A percentile compares a stretch with the other conserved stretches of the same genome.
These are phyloP conservation scores for Panopea generosa DNA, from an alignment of 2,888 invertebrate species.

Conservation along the genomic window DNA sequence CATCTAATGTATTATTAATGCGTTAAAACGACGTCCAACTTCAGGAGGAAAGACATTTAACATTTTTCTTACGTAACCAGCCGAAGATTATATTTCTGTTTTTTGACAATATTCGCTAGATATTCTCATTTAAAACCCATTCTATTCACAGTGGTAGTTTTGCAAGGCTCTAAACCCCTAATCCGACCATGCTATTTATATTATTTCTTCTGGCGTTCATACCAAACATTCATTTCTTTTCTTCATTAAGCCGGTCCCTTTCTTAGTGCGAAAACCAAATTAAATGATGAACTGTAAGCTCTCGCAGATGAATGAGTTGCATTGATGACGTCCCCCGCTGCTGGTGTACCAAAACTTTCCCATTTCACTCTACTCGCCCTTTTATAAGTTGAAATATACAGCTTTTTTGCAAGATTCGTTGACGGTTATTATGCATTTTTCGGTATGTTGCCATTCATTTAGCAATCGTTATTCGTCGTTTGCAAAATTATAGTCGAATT, in stretches of 20 bases:
- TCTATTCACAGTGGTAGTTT: too few species aligned
- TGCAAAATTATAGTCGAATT: background rate
- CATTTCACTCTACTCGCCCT: constrained; percentile 19
- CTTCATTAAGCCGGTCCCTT: constrained; percentile 28
- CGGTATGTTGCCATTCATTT: constrained; percentile 6
- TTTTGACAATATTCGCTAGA: too few species aligned
- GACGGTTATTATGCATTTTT: background rate
- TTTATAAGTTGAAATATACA: constrained; percentile 8
- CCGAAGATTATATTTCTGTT: too few species aligned
- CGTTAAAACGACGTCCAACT: too few species aligned
- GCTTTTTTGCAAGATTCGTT: constrained; percentile 5
- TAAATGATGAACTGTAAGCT: constrained; percentile 41
- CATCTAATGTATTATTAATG: too few species aligned
- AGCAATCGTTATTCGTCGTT: constrained; percentile 26
- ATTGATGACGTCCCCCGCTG: constrained; percentile 36
- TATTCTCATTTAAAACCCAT: too few species aligned
- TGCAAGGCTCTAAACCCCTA: background rate
- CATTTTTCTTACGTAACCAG: too few species aligned
- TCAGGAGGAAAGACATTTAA: too few species aligned
- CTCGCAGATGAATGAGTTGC: constrained; percentile 25
- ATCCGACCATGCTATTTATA: constrained; percentile 12
- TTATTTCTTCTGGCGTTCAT: constrained; percentile 30
- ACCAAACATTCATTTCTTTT: constrained; percentile 32
- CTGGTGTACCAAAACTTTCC: constrained; percentile 19
- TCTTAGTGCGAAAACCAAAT: constrained; percentile 39